phyloP scores from a whole-genome alignment of 2,797 vertebrate genomes.

The Lateolabrax maculatus region DNA sequence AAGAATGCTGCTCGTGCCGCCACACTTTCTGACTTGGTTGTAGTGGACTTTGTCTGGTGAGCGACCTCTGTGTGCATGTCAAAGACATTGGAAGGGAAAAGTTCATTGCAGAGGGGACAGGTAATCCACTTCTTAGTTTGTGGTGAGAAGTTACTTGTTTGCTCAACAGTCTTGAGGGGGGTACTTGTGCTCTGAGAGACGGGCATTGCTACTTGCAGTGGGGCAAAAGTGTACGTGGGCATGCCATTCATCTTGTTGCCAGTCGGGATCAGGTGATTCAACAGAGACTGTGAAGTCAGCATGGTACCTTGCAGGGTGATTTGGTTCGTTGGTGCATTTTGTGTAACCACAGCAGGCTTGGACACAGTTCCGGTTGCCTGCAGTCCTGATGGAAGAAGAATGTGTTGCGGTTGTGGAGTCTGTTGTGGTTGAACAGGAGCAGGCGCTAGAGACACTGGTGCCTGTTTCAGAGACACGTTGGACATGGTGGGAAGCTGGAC shows the following conservation, averaged over 20 bases:
- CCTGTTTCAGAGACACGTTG: constrained; percentile 76
- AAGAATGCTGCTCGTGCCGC: constrained; percentile 92
- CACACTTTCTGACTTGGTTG: constrained; percentile 83
- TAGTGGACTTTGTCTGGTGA: constrained; percentile 87
- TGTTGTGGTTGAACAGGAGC: constrained; percentile 70
- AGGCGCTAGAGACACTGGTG: constrained; percentile 68
- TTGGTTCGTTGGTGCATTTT: constrained; percentile 79
- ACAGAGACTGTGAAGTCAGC: constrained; percentile 90
- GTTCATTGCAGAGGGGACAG: constrained; percentile 95
- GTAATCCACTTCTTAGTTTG: constrained; percentile 98
- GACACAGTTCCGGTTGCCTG: constrained; percentile 79
- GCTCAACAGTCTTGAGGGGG: constrained; percentile 81
- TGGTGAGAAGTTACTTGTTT: constrained; percentile 72
- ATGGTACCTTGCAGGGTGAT: constrained; percentile 88
- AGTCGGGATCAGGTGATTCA: constrained; percentile 94
- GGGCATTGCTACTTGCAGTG: constrained; percentile 89
- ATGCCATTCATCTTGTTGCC: constrained; percentile 95
- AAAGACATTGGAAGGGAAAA: constrained; percentile 95
- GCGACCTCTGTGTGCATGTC: constrained; percentile 94
- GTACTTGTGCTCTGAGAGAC: constrained; percentile 82
- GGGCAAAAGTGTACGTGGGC: constrained; percentile 95
- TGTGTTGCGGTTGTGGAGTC: constrained; percentile 75
- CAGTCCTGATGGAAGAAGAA: constrained; percentile 84
- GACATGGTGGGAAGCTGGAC: constrained; percentile 75
- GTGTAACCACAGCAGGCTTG: constrained; percentile 85